Base-by-base conservation (phyloP, 2,888 invertebrate genomes). In the Choreutis nemorana region DNA sequence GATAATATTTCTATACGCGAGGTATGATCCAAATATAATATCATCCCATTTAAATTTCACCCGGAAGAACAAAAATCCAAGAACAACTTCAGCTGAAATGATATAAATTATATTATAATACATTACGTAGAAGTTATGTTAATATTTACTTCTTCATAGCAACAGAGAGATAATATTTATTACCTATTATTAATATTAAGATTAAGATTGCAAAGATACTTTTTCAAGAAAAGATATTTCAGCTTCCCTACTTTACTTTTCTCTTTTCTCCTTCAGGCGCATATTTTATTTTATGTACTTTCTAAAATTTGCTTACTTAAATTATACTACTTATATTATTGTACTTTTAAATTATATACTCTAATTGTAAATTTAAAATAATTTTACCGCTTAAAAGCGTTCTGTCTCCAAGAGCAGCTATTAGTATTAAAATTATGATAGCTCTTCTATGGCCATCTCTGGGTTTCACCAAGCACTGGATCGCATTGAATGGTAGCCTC, bases 391-490 rank as follows among this genome's bases (percentile, higher is more conserved):
- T 70, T 28, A 77, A 42, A 26, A 77, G 33, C 43, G 77, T 59
- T 34, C 73, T 58, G 40, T 79, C 78, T 12, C 68, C 77, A 14
- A 79, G 52, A 2, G 65, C 65, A 4, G 88, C 84, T 18, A 87
- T 48, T 79, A 89, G 80, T 57, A 89, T 81, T 32, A 87, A 68
- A 42, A 86, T 57, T 30, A 89, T 86, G 44, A 87, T 82, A 42
- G 73, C 73, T 42, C 84, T 78, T 36, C 83, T 71, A 44, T 84
- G 81, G 29, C 84, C 83, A 2, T 83, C 83, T 1, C 89, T 82
- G 23, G 80, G 63, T 48, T 83, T 85, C 49, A 88, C 80, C 6
- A 88, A 81, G 26, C 83, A 79, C 6, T 78, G 67, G 30, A 77
- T 58, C 1, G 81, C 72, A 27, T 68, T 66, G 6, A 70, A 48